Base-by-base conservation (phyloP, 2,888 invertebrate species). In the Rotaria socialis region DNA sequence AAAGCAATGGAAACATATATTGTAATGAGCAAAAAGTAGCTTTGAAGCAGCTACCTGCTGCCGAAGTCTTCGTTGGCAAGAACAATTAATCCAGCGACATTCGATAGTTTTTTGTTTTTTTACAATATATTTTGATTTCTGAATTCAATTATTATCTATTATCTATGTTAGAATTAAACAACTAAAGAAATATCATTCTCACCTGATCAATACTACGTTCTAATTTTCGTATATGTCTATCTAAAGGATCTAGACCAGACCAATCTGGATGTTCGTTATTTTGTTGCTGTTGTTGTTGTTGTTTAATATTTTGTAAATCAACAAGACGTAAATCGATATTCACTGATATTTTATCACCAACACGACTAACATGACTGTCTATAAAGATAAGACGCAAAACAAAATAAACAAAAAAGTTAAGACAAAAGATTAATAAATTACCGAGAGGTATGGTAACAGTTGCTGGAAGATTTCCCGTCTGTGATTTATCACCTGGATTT, bases 291-390 rank as follows among this genome's bases (percentile, higher is more conserved):
- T 55, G 80, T 80, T 55, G 80, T 80, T 80, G 80, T 43, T 80
- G 47, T 47, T 80, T 80, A 24, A 80, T 47, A n/a, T 47, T 80
- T 80, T 80, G 80, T 80, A 80, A 47, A 80, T 80, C 80, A n/a
- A 47, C 41, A 47, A 80, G 47, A 24, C 80, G 43, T 80, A 80
- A 41, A 80, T 80, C 80, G 47, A 80, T 80, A 80, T 80, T 80
- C 11, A 80, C 80, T 4, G 24, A n/a, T 47, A 80, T 80, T 43
- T 80, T 43, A 47, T 80, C 80, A 10, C 80, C 80, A 5, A 47
- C 80, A 24, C 80, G 80, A 47, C 24, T 80, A 47, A 80, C 47
- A 80, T 47, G 80, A 80, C 80, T 80, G 47, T 80, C 80, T 47
- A n/a, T 47, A 4, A 67, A 14, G 6, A 35, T 35, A 35, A 35